Percentiles rank a stretch among this genome's conserved stretches.
Evolutionary conservation across 2,113 vertebrate genomes (phyloP).

Genomic region (Axis porcinus): DNA sequence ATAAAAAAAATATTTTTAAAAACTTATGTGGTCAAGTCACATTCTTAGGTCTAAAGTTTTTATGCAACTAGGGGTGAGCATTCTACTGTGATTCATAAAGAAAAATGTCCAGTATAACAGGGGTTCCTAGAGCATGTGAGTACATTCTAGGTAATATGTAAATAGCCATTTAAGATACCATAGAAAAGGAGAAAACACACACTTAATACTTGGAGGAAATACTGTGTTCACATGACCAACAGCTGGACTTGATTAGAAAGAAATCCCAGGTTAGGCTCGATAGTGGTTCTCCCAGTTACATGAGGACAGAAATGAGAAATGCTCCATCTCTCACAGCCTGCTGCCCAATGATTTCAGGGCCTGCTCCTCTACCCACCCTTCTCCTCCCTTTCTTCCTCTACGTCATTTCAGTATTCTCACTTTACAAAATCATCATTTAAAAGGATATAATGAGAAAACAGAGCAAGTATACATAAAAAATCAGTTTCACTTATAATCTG

Average conservation of each 20-base stretch:
- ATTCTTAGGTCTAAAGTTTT: slow-evolving; percentile 73
- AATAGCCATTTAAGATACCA: slow-evolving; percentile 13
- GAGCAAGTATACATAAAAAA: slow-evolving; percentile 33
- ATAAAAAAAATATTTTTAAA: slow-evolving; percentile 39
- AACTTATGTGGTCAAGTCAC: slow-evolving; percentile 70
- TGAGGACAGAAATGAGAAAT: slow-evolving; percentile 56
- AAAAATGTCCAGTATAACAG: not conserved
- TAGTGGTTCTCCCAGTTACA: slow-evolving; percentile 53
- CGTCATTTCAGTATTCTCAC: not conserved
- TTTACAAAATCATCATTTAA: slow-evolving; percentile 28
- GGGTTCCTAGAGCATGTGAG: not conserved
- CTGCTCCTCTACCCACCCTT: not conserved
- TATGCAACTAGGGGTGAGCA: not conserved
- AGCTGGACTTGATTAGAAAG: slow-evolving; percentile 68
- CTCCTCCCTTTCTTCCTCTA: slow-evolving; percentile 3
- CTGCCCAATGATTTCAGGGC: not conserved
- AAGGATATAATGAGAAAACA: not conserved
- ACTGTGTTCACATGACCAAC: slow-evolving; percentile 28
- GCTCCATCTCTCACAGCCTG: slow-evolving; percentile 50
- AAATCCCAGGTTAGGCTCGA: slow-evolving; percentile 52
- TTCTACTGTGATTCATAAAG: slow-evolving; percentile 18
- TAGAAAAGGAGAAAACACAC: slow-evolving; percentile 40
- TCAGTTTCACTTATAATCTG: not conserved
- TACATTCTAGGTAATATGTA: not conserved
- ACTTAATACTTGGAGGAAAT: not conserved